A percentile compares a stretch with the other conserved stretches of the same genome.
phyloP scores from a whole-genome alignment of 2,888 invertebrate genomes.

The Cordilura impudica region DNA sequence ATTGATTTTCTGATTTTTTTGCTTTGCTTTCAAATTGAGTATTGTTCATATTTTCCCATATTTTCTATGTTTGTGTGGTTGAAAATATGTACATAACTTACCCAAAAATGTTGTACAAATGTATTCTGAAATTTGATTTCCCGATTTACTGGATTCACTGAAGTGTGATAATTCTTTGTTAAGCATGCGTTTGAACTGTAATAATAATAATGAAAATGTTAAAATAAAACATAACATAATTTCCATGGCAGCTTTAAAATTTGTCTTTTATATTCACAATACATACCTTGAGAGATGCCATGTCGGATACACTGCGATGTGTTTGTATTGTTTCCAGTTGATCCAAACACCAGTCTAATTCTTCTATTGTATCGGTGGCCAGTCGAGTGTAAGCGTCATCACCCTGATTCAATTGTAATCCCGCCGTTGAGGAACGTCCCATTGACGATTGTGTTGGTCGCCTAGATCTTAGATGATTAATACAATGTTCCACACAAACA shows the following conservation, averaged over 20 bases:
- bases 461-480: conserved; percentile 77
- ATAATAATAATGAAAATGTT: neutral
- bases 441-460: conserved; percentile 77
- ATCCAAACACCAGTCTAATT: conserved; percentile 99
- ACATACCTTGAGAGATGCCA: conserved; percentile 98
- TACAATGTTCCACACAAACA: conserved; percentile 70
- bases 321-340: conserved; percentile 99
- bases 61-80: conserved; percentile 4
- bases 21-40: neutral
- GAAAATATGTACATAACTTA: conserved; percentile 80
- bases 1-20: conserved; percentile 16
- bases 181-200: conserved; percentile 99
- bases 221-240: neutral
- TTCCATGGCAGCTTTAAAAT: neutral
- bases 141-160: conserved; percentile 98
- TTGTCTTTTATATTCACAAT: neutral
- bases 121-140: conserved; percentile 99
- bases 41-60: no score
- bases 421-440: conserved; percentile 70
- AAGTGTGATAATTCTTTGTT: conserved; percentile 99
- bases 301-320: conserved; percentile 98
- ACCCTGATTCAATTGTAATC: conserved; percentile 78
- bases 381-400: conserved; percentile 96
- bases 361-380: conserved; percentile 97
- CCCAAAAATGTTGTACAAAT: conserved; percentile 99